Base-by-base conservation (phyloP, 1,140 invertebrate genomes). In the Leptinotarsa undecemlineata region DNA sequence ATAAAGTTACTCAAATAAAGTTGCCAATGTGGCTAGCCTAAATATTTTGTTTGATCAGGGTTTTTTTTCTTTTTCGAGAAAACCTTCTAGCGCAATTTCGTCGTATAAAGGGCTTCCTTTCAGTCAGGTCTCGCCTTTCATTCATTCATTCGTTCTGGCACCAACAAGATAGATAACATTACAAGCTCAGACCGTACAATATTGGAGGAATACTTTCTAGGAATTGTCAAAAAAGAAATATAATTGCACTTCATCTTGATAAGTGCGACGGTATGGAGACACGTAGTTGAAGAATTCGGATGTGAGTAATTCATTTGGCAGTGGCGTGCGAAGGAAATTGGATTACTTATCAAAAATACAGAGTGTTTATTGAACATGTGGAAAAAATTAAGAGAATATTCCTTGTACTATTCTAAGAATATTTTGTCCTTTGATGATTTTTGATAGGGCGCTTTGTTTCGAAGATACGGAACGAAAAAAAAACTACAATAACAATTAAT, bases 211-310 rank as follows among this genome's bases (percentile, higher is more conserved):
- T 42, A 57, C 51, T 57, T 57, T 57, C 51, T 57, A 17, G 0
- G 51, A 57, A n/a, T 57, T 57, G 51, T 57, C 51, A 57, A 57
- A 57, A 57, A 19, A 57, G 51, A 57, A 57, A 57, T 17, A 57
- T 57, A 57, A 8, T 57, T 5, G 51, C 51, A 57, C 51, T 57
- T 19, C 51, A 5, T n/a, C 17, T 57, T 57, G 51, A 57, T 57
- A 57, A 57, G 17, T 57, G 51, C n/a, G 51, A 57, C n/a, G 51
- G 51, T 57, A 57, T 57, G 51, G n/a, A 57, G 51, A 57, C 51
- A 57, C 51, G 51, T 57, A 57, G n/a, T 57, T 57, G n/a, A 57
- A 57, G 51, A 57, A 57, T 57, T 57, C 51, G 51, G 51, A 57
- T 57, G 14, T 57, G 51, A 57, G 51, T 57, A 57, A 57, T 57